Base-by-base conservation (phyloP, 2,113 vertebrate genomes). In the Fulica atra region DNA sequence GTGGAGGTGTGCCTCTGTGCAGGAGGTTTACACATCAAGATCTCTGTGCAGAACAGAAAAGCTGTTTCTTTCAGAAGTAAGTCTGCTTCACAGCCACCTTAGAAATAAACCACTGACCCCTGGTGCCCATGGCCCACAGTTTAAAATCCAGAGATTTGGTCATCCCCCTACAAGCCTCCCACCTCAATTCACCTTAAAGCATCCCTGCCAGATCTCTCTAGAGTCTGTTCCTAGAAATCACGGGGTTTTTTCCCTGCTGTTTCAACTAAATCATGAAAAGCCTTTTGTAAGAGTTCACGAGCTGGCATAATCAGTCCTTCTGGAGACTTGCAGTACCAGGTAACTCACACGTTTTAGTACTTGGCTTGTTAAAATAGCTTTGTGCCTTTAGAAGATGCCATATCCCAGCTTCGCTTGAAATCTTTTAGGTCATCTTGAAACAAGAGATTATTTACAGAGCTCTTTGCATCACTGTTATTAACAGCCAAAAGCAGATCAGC, bases 71-170 rank as follows among this genome's bases (percentile, higher is more conserved):
- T 24, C 15, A n/a, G 26, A 6, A 16, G 7, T 10, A 31, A 42
- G 12, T 23, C 23, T 61, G 17, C 51, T 29, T 61, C 2, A 4
- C 35, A 50, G 26, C 2, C 5, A 1, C 7, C 59, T 59, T n/a
- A 53, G 50, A 8, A 77, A 81, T 19, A 7, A 72, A 44, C 8
- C 23, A 35, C 19, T 16, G 24, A 2, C 23, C 20, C 53, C 54
- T 11, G 6, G 9, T 35, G 48, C 33, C 42, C 13, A 0, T 0
- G 18, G 2, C 4, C 15, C 23, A 11, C 1, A 4, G 29, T 23
- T 4, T 33, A 54, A 56, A 86, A 83, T 35, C 48, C 82, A 33
- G 35, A 51, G n/a, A 3, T 12, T 15, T 9, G 35, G 10, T 25
- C 13, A 15, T 77, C 40, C 10, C 4, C 35, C 5, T 10, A 10